A percentile compares a stretch with the other conserved stretches of the same genome.
Conservation (phyloP, 2,888 invertebrate species). For the Xiphydria camelus region DNA sequence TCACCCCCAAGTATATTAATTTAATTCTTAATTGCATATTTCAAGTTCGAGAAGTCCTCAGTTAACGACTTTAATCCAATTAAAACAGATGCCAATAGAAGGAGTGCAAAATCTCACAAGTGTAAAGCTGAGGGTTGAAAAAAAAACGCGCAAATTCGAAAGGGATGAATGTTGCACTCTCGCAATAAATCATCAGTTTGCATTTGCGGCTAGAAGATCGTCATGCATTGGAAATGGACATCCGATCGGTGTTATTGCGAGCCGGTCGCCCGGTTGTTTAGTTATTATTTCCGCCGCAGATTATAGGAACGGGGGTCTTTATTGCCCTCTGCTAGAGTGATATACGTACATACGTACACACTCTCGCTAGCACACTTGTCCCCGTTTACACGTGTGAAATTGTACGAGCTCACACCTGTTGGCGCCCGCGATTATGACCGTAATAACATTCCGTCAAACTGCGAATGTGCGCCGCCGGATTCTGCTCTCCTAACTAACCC, state of each 20-base stretch:
- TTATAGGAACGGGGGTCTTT: constrained; percentile 46
- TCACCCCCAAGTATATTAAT: too few species aligned
- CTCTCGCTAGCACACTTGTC: constrained; percentile 15
- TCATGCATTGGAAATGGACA: too few species aligned
- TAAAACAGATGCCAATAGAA: too few species aligned
- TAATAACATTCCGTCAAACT: constrained; percentile 58
- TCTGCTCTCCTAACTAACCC: constrained; percentile 25
- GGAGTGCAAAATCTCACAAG: too few species aligned
- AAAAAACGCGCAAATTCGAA: too few species aligned
- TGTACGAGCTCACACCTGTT: constrained; percentile 54
- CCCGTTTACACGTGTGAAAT: constrained; percentile 38
- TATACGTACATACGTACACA: constrained; percentile 29
- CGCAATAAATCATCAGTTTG: too few species aligned
- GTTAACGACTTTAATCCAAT: too few species aligned
- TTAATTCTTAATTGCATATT: too few species aligned
- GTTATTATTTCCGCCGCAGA: constrained; percentile 49
- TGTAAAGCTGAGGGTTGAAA: too few species aligned
- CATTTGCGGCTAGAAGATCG: too few species aligned
- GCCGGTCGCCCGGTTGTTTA: constrained; percentile 33
- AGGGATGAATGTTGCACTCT: too few species aligned
- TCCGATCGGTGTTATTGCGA: not conserved
- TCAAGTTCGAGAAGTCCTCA: too few species aligned
- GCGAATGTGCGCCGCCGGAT: constrained; percentile 30
- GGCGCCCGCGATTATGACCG: constrained; percentile 56
- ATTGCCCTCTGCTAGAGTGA: constrained; percentile 41